Evolutionary conservation across 2,888 invertebrate genomes (phyloP), one percentile per base, ranked within the genome.

Genomic region (Ormyrus rosae): DNA sequence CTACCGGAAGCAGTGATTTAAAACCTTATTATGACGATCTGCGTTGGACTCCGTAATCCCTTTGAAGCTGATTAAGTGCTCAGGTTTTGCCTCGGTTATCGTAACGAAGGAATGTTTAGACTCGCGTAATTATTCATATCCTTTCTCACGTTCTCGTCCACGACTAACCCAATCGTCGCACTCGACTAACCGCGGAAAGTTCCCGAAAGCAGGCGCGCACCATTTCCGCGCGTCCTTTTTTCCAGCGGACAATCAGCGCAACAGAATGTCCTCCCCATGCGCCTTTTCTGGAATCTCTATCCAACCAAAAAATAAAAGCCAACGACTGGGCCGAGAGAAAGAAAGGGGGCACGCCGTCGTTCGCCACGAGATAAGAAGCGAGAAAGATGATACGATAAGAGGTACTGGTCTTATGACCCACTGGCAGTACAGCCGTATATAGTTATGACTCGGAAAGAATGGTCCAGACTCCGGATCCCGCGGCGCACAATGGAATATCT

Each of bases 401-500:
- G 51, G 34, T n/a, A 69, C 10, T 10, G 10, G 55, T 64, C 69
- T 61, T 64, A 45, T 77, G 69, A 77, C 69, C 69, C 55, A 76
- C 55, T 10, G 19, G 13, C 65, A 11, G 34, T 55, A 13, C 5
- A 60, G 34, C 34, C 60, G 8, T 58, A n/a, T n/a, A 19, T 48
- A 58, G 69, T 45, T 61, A 69, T 56, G 68, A 64, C 63, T 69
- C 51, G 10, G 56, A 51, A 61, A 71, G 53, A 48, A 71, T 48
- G 34, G 50, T 6, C 55, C 5, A 71, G 45, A 45, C 64, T 60
- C n/a, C 51, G 34, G 60, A 51, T 60, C 72, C 63, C 55, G 50
- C n/a, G 34, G 9, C 67, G n/a, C 19, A 79, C 75, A 75, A 80
- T 72, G 63, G 51, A 75, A 76, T 76, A 63, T 70, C 72, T 68